Evolutionary conservation across 2,113 vertebrate genomes (phyloP).

Genomic region (Myotis brandtii): DNA sequence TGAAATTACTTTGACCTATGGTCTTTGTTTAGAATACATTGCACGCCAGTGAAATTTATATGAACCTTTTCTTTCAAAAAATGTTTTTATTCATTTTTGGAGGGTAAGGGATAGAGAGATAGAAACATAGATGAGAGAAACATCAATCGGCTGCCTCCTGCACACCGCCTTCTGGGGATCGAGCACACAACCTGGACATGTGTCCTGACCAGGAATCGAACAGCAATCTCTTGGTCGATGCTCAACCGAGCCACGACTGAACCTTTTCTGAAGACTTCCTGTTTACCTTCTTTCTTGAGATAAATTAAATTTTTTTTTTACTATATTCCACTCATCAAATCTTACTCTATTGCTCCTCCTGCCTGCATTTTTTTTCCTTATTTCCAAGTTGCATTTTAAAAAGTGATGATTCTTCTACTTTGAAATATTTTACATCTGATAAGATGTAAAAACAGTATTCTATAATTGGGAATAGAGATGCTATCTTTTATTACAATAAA

Average conservation of each 20-base stretch:
- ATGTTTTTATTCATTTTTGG: too few relatives aligned
- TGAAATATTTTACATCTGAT: slow-evolving; percentile 3
- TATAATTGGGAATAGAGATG: slow-evolving; percentile 19
- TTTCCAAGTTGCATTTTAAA: slow-evolving; percentile 41
- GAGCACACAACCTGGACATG: too few relatives aligned
- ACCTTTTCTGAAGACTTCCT: slow-evolving; percentile 36
- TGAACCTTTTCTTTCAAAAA: not conserved
- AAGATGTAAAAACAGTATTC: slow-evolving; percentile 25
- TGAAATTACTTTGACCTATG: not conserved
- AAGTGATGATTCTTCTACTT: slow-evolving; percentile 50
- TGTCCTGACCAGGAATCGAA: too few relatives aligned
- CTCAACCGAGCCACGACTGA: too few relatives aligned
- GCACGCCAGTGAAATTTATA: not conserved
- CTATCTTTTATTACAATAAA: slow-evolving; percentile 25
- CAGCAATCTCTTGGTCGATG: too few relatives aligned
- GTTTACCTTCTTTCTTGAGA: slow-evolving; percentile 39
- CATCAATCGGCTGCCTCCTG: too few relatives aligned
- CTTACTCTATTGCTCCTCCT: not conserved
- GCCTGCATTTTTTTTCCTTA: not conserved
- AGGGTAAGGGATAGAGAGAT: too few relatives aligned
- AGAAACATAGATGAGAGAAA: too few relatives aligned
- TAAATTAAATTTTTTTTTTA: not conserved
- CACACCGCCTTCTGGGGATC: too few relatives aligned
- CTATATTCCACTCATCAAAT: not conserved
- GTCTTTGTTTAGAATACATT: not conserved